Conservation (phyloP, 2,888 invertebrate species). For the Polyommatus iphigenia region DNA sequence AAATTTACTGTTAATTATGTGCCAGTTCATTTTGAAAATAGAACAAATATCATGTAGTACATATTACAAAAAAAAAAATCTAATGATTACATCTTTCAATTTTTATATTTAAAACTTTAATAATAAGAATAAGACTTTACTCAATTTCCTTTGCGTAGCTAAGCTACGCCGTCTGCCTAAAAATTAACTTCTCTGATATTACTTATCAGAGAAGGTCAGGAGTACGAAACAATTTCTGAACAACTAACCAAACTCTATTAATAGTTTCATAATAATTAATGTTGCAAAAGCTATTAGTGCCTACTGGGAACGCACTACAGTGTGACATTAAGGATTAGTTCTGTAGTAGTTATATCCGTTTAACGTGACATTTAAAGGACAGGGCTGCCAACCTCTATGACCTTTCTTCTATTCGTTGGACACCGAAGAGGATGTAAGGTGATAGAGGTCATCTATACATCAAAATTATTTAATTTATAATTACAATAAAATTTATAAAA, state of each 20-base stretch:
- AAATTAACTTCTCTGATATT: too few species aligned
- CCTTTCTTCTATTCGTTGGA: neutral
- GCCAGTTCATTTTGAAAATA: neutral
- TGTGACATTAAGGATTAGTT: neutral
- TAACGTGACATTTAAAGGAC: conserved; percentile 10
- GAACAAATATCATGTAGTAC: too few species aligned
- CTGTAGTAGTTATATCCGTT: conserved; percentile 1
- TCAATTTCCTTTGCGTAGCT: too few species aligned
- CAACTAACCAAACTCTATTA: neutral
- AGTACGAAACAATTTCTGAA: neutral
- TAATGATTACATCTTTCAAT: too few species aligned
- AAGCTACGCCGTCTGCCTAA: too few species aligned
- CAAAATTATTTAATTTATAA: neutral
- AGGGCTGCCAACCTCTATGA: neutral
- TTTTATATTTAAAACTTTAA: too few species aligned
- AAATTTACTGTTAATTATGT: neutral
- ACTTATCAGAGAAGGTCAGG: neutral
- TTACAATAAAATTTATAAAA: too few species aligned
- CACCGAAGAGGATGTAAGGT: neutral
- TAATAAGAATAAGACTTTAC: too few species aligned
- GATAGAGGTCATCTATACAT: neutral
- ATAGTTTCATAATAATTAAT: conserved; percentile 17
- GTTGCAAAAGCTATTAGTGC: conserved; percentile 7
- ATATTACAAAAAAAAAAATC: too few species aligned
- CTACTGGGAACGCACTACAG: neutral